Evolutionary conservation across 1,140 invertebrate genomes (phyloP).

Genomic region (Pogonognathellus flavescens): DNA sequence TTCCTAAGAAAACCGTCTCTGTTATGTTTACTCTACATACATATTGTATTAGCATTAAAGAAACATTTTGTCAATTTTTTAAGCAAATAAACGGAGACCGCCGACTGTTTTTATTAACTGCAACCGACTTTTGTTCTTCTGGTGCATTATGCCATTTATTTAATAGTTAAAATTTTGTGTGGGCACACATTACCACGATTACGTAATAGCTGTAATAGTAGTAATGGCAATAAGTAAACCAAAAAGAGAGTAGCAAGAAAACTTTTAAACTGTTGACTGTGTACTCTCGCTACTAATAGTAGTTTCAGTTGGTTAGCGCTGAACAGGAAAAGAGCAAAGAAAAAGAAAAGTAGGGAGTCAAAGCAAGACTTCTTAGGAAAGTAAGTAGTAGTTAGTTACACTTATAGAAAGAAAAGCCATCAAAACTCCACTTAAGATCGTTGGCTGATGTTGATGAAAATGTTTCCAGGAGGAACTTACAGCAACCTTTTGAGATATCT

Average conservation of each 20-base stretch:
- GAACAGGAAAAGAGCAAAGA: neutral
- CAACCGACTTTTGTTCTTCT: neutral
- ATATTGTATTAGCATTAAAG: neutral
- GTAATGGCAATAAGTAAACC: constrained; percentile 12
- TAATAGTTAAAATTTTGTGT: constrained; percentile 19
- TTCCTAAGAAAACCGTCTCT: neutral
- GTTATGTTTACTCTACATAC: too few relatives aligned
- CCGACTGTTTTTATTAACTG: neutral
- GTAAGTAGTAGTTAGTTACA: constrained; percentile 47
- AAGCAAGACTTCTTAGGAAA: neutral
- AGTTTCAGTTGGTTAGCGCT: neutral
- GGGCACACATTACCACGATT: constrained; percentile 3
- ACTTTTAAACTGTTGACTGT: constrained; percentile 36
- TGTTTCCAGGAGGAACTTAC: constrained; percentile 15
- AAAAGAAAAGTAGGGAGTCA: constrained; percentile 28
- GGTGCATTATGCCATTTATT: constrained; percentile 2
- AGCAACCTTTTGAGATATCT: neutral
- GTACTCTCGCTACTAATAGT: neutral
- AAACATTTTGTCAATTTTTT: neutral
- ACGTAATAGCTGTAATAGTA: constrained; percentile 28
- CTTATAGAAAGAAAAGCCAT: constrained; percentile 47
- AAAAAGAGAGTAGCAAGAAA: constrained; percentile 32
- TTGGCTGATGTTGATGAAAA: constrained; percentile 46
- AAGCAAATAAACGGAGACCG: neutral
- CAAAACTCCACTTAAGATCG: constrained; percentile 42